Evolutionary conservation across 2,888 invertebrate genomes (phyloP).

Genomic region (Artemia sinica): DNA sequence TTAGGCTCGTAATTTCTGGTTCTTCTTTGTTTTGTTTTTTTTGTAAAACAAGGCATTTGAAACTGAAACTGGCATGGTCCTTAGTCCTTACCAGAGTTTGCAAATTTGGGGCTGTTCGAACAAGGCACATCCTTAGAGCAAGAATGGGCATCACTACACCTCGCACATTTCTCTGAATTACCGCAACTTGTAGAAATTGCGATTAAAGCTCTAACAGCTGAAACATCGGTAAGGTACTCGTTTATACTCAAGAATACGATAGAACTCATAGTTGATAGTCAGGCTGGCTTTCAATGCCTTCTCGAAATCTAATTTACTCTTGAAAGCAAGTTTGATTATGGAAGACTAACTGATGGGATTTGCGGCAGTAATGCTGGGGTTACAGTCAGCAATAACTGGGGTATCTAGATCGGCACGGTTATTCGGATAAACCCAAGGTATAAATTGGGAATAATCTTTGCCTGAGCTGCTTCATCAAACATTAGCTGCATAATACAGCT

Average conservation of each 20-base stretch:
- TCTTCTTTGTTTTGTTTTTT: background rate
- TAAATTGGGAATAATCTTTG: background rate
- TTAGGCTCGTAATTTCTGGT: background rate
- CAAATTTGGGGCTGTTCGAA: too few species aligned
- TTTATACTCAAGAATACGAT: background rate
- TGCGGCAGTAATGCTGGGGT: background rate
- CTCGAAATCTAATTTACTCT: background rate
- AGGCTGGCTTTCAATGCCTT: background rate
- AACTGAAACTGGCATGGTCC: slow-evolving; percentile 8
- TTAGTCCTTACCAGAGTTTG: too few species aligned
- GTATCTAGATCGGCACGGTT: background rate
- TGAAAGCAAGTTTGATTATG: background rate
- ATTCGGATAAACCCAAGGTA: background rate
- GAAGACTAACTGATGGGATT: background rate
- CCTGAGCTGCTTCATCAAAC: background rate
- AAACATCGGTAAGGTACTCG: too few species aligned
- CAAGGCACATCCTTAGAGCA: too few species aligned
- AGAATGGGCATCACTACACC: too few species aligned
- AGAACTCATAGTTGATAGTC: background rate
- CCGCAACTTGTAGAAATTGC: too few species aligned
- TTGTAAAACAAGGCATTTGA: background rate
- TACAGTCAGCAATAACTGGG: background rate
- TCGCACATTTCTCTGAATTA: too few species aligned
- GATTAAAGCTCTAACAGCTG: too few species aligned
- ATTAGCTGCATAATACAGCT: background rate